Percentiles rank a stretch among this genome's conserved stretches.
Conservation (phyloP, 2,797 vertebrate genomes). For the Leucoraja ocellata region DNA sequence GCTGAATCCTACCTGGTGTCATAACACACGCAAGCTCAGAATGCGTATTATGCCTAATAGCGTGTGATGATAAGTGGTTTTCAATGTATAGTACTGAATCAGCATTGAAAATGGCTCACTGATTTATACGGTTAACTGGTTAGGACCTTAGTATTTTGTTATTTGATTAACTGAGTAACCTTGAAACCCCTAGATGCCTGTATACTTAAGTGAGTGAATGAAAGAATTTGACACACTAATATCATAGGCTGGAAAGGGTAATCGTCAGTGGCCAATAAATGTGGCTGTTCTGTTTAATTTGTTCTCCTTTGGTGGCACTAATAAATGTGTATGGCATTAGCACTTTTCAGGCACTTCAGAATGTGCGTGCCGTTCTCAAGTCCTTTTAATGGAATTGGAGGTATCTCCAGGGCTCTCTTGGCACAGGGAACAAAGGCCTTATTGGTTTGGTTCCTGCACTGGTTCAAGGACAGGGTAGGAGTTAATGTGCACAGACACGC, state of each 20-base stretch:
- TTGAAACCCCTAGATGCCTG: background rate
- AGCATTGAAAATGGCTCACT: background rate
- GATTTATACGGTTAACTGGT: conserved; percentile 21
- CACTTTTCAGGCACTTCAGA: conserved; percentile 27
- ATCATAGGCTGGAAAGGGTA: conserved; percentile 16
- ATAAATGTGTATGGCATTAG: conserved; percentile 28
- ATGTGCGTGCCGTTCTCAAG: conserved; percentile 17
- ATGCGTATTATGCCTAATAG: background rate
- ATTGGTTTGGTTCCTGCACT: background rate
- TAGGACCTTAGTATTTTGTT: background rate
- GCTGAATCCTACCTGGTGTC: background rate
- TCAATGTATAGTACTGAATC: background rate
- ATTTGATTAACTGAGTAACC: conserved; percentile 30
- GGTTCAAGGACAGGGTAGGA: conserved; percentile 75
- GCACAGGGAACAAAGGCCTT: conserved; percentile 20
- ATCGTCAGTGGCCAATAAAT: background rate
- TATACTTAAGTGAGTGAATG: background rate
- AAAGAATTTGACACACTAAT: background rate
- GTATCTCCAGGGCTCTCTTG: conserved; percentile 31
- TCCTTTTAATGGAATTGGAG: conserved; percentile 39
- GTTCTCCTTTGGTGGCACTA: background rate
- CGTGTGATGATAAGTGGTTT: background rate
- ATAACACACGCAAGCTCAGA: background rate
- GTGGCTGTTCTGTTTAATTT: conserved; percentile 17
- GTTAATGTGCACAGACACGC: conserved; percentile 73